phyloP scores from a whole-genome alignment of 2,113 vertebrate species.

The Microcebus lehilahytsara region DNA sequence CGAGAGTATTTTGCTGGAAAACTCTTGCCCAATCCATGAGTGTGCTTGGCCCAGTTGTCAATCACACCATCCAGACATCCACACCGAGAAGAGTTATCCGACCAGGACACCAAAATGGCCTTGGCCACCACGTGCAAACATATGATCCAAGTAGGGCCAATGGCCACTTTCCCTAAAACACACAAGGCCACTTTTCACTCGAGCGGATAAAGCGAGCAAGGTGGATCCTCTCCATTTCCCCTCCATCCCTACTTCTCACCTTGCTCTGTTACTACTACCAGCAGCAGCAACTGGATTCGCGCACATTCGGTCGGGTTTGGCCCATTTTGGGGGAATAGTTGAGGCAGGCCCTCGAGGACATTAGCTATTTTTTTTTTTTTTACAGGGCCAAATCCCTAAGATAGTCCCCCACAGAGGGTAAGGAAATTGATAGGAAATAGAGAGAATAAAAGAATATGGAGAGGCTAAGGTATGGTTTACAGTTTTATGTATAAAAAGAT shows the following conservation, averaged over 20 bases:
- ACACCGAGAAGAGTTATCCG: not conserved
- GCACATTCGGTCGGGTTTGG: not conserved
- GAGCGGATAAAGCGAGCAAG: too few relatives aligned
- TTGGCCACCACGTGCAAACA: rapidly evolving
- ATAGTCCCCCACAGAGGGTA: too few relatives aligned
- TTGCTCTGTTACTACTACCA: not conserved
- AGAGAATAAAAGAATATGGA: too few relatives aligned
- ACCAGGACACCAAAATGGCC: not conserved
- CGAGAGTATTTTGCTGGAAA: not conserved
- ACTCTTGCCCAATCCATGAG: not conserved
- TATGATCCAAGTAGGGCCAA: not conserved
- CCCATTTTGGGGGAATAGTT: too few relatives aligned
- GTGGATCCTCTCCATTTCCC: not conserved
- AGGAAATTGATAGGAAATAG: too few relatives aligned
- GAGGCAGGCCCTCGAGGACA: too few relatives aligned
- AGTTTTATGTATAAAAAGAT: too few relatives aligned
- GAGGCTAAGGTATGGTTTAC: too few relatives aligned
- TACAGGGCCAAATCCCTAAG: too few relatives aligned
- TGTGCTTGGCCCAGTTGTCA: not conserved
- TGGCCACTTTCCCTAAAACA: not conserved
- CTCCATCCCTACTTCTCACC: not conserved
- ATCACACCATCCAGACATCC: not conserved
- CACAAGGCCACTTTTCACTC: not conserved
- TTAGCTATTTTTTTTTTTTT: too few relatives aligned
- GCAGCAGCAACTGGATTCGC: not conserved